Percentiles rank a stretch among this genome's conserved stretches.
phyloP scores from a whole-genome alignment of 1,140 invertebrate species.

The Olivierus martensii region DNA sequence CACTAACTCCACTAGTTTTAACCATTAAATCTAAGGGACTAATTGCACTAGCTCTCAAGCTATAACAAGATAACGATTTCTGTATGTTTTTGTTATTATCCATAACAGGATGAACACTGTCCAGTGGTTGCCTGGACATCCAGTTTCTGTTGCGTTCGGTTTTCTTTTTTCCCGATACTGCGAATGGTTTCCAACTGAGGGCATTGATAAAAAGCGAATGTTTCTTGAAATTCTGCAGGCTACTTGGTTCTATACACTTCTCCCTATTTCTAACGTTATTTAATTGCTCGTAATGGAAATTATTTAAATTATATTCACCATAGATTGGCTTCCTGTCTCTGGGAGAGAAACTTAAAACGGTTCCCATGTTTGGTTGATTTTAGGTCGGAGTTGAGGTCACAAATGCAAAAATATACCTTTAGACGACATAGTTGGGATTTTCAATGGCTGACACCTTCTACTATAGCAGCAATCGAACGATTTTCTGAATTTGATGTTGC shows the following conservation, averaged over 20 bases:
- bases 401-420: too few species aligned
- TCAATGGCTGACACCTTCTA: too few species aligned
- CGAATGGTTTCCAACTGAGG: slow-evolving; percentile 89
- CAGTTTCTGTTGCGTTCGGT: slow-evolving; percentile 47
- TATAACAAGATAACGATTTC: slow-evolving; percentile 43
- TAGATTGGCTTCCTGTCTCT: slow-evolving; percentile 58
- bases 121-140: slow-evolving; percentile 44
- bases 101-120: slow-evolving; percentile 53
- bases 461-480: too few species aligned
- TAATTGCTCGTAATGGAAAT: slow-evolving; percentile 70
- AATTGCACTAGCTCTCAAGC: slow-evolving; percentile 27
- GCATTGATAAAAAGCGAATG: slow-evolving; percentile 92
- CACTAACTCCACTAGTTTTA: slow-evolving; percentile 8
- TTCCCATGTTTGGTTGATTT: slow-evolving; percentile 53
- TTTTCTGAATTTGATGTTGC: too few species aligned
- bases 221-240: slow-evolving; percentile 50
- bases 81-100: slow-evolving; percentile 74
- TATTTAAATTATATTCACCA: slow-evolving; percentile 55
- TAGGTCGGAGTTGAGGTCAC: too few species aligned
- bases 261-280: slow-evolving; percentile 79
- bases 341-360: slow-evolving; percentile 85
- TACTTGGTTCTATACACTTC: slow-evolving; percentile 36
- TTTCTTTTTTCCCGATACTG: slow-evolving; percentile 72
- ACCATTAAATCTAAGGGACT: slow-evolving; percentile 28
- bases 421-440: too few species aligned